phyloP scores from a whole-genome alignment of 2,888 invertebrate genomes.

The Molanna angustata region DNA sequence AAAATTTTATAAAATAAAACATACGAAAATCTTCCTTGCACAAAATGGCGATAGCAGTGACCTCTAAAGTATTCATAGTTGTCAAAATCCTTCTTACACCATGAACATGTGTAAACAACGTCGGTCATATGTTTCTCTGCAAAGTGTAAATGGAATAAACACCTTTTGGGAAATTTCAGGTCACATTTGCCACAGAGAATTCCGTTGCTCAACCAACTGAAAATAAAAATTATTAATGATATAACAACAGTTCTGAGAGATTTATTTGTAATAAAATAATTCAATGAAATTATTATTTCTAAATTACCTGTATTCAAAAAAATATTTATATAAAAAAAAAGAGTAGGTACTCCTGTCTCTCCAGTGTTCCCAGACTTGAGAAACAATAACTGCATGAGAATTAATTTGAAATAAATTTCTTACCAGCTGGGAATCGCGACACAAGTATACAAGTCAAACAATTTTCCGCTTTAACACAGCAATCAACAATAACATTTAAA shows the following conservation, averaged over 20 bases:
- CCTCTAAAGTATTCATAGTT: not conserved
- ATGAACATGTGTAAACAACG: not conserved
- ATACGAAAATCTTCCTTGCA: slow-evolving; percentile 7
- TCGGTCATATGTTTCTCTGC: not conserved
- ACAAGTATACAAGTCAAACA: too few relatives aligned
- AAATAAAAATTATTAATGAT: too few relatives aligned
- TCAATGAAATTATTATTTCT: too few relatives aligned
- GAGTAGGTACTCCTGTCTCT: too few relatives aligned
- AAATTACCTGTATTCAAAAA: not conserved
- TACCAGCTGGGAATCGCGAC: too few relatives aligned
- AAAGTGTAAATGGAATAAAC: not conserved
- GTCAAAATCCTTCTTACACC: not conserved
- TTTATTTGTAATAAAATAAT: too few relatives aligned
- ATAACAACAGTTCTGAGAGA: too few relatives aligned
- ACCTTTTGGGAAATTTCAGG: not conserved
- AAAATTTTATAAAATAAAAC: not conserved
- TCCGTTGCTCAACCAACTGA: not conserved
- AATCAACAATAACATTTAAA: too few relatives aligned
- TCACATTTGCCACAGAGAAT: not conserved
- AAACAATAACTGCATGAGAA: too few relatives aligned
- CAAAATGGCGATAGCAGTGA: slow-evolving; percentile 7
- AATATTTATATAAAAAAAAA: not conserved
- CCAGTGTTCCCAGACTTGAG: too few relatives aligned
- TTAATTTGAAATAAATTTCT: too few relatives aligned
- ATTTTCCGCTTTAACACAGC: too few relatives aligned